Evolutionary conservation across 2,888 invertebrate genomes (phyloP), one percentile per base, ranked within the genome.

Genomic region (Pyrochroa serraticornis): DNA sequence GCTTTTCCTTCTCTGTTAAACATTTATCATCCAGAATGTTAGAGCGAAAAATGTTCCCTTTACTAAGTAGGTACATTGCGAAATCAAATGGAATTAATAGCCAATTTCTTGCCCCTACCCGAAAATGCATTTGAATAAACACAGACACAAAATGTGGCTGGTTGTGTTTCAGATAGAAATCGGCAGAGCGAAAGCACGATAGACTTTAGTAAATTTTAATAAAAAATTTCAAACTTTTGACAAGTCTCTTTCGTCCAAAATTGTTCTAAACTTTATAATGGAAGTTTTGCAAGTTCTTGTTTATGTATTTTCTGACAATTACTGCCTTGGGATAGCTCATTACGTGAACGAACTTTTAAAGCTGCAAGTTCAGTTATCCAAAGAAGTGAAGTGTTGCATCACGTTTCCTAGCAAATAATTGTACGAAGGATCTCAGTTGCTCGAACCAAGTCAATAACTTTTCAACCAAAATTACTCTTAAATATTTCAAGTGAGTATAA

Each of bases 11-110:
- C 49, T 35, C 44, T 34, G 58, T 58, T 53, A 58, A 64, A 66
- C 66, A 69, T 69, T 68, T 67, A 68, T 69, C 66, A 68, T 62
- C 50, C 52, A 48, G 60, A 56, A 60, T 62, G 57, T 61, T 59
- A 44, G 38, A 34, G 30, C n/a, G 41, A 37, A 30, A 32, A 41
- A 14, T 41, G 44, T 38, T 36, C 39, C 35, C 48, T 45, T 49
- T 54, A 10, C 36, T 14, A n/a, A 9, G n/a, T n/a, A n/a, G n/a
- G 7, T 31, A 38, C 32, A 33, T 33, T 22, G 31, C 8, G 30
- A 58, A 54, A 54, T 58, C 49, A 48, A 50, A 51, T 44, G 44
- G 45, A 54, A 54, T 49, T 44, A 54, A 54, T 49, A 48, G 31
- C 22, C 13, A 13, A 9, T 1, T 8, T 12, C 34, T 42, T 36